Conservation (phyloP, 2,888 invertebrate genomes). For the Ypsolopha sequella region DNA sequence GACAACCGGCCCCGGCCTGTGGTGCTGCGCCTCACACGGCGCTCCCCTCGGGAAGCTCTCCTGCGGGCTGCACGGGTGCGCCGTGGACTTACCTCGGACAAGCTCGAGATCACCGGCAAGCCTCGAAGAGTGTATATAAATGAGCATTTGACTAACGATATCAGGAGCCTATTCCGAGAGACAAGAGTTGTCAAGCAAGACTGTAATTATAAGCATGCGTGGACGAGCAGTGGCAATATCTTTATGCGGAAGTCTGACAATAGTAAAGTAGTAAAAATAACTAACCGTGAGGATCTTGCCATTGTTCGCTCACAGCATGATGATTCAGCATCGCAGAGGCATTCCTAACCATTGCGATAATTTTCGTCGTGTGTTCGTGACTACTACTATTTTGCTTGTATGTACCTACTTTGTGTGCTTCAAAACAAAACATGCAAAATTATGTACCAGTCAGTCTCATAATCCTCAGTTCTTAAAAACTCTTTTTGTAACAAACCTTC, state of each 20-base stretch:
- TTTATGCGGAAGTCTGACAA: not conserved
- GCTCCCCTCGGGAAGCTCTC: not conserved
- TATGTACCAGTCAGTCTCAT: no score
- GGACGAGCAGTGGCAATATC: not conserved
- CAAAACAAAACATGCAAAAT: no score
- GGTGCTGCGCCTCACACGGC: not conserved
- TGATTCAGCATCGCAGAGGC: no score
- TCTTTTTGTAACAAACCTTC: no score
- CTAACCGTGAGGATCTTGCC: no score
- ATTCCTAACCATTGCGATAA: no score
- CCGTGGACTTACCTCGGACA: not conserved
- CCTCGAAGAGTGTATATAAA: not conserved
- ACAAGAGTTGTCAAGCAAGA: not conserved
- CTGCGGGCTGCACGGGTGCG: not conserved
- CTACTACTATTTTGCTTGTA: no score
- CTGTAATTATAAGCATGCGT: not conserved
- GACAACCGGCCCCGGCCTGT: not conserved
- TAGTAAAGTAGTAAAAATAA: not conserved
- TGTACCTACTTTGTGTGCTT: no score
- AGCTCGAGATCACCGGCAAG: not conserved
- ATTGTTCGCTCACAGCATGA: no score
- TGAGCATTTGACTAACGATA: not conserved
- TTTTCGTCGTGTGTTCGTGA: no score
- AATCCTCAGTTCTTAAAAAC: no score
- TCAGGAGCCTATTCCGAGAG: not conserved